Evolutionary conservation across 2,888 invertebrate genomes (phyloP), one percentile per base, ranked within the genome.

Genomic region (Resseliella maxima): DNA sequence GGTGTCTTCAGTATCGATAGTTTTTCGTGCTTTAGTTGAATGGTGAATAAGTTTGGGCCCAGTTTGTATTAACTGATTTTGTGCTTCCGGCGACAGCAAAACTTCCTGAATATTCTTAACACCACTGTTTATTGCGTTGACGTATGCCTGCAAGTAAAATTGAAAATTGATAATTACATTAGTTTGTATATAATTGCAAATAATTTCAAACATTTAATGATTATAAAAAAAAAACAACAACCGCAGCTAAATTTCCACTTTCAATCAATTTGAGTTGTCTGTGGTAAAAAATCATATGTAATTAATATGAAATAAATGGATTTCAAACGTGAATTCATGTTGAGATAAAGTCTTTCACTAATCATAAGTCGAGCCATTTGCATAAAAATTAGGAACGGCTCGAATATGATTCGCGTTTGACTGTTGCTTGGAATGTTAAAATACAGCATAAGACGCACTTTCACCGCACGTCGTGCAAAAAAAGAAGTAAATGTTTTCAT

Each of bases 1-100:
- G 87, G 94, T 95, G 89, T 96, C 96, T 92, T 97, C 97, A 88
- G 96, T 96, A 90, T 97, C 96, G 90, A 96, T 94, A 86, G 95
- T 95, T 90, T 96, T 96, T 88, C 94, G 94, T 88, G 94, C 95
- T 88, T 95, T 95, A 88, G 93, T 93, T 50, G 95, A 94, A 89
- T 96, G 96, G 89, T 94, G 94, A 86, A 97, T 92, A 87, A 96
- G 92, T 87, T 94, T 93, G 0, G 96, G 95, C 59, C 95, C 95
- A 15, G 92, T 92, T 81, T 94, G 92, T 87, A 94, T 94, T 89
- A 95, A 89, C 88, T 94, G 93, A 88, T 93, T 90, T 89, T 94
- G 93, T 88, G 93, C 92, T 88, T 93, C 93, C n/a, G 93, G 93
- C 59, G 92, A 92, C 88, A 93, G 93, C 89, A 96, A 92, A 88